Base-by-base conservation (phyloP, 2,888 invertebrate species). In the Lithophane ornitopus region DNA sequence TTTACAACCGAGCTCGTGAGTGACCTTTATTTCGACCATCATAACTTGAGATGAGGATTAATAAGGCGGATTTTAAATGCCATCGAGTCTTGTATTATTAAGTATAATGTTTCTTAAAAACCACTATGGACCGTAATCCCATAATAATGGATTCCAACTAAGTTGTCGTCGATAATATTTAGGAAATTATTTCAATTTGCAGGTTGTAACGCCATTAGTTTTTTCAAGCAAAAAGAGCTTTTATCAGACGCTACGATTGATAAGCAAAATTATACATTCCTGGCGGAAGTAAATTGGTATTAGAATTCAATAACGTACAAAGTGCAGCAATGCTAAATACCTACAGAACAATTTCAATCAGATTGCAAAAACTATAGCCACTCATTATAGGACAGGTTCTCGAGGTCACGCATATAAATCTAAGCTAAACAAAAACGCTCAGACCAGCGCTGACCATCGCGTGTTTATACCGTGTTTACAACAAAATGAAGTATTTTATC, bases 401-500 rank as follows among this genome's bases (percentile, higher is more conserved):
- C 85, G 84, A 90, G 91, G 90, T 87, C 87, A 81, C 72, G 72
- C 76, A 61, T 75, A 80, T 70, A 67, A 72, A 62, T 59, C 70
- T 81, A 80, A 77, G 70, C 62, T 80, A 76, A 84, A 86, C 78
- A 87, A 75, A 82, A 82, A 74, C 70, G 61, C 67, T 81, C 88
- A 90, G 87, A 90, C 77, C 83, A 70, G 72, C 67, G 46, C 71
- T 49, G 62, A 82, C 73, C 83, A 72, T 77, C 73, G 81, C 44
- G 68, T 75, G 77, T 77, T 75, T 62, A 65, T 61, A 73, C 74
- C 87, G 90, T 85, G 85, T 85, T 70, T 19, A 70, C n/a, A 74
- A 63, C 26, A 85, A 80, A 75, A 91, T 91, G 91, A 91, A 90
- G 75, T 78, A 52, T 77, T 81, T 85, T 56, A 63, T 87, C 68